These are phyloP conservation scores for Drosophila mimica DNA, from an alignment of 2,888 invertebrate species.

Conservation along the genomic window DNA sequence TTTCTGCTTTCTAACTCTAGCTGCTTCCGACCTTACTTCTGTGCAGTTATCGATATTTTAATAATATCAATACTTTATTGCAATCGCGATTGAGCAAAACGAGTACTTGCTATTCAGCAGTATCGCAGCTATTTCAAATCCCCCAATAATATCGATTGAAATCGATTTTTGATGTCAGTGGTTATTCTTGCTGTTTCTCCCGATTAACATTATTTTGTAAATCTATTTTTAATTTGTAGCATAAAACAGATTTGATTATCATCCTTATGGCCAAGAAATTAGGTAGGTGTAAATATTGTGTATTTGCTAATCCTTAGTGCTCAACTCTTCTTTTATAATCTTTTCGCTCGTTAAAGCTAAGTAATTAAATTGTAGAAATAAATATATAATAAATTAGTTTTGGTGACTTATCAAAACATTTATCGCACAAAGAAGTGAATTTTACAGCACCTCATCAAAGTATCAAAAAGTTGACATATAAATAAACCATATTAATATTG, in stretches of 20 bases:
- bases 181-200: too few species aligned
- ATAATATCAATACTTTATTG: not conserved
- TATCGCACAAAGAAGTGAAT: not conserved
- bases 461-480: not conserved
- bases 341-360: not conserved
- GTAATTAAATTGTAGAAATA: not conserved
- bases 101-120: not conserved
- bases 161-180: too few species aligned
- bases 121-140: not conserved
- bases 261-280: not conserved
- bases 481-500: not conserved
- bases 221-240: not conserved
- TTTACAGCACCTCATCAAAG: not conserved
- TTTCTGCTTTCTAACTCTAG: not conserved
- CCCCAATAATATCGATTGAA: not conserved
- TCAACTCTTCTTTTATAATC: not conserved
- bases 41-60: not conserved
- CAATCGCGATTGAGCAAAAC: not conserved
- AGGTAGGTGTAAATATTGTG: not conserved
- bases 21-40: not conserved
- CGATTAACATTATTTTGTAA: not conserved
- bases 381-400: not conserved
- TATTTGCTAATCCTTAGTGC: not conserved
- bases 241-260: not conserved
- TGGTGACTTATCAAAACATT: not conserved